Evolutionary conservation across 2,888 invertebrate genomes (phyloP), one percentile per base, ranked within the genome.

Genomic region (Bellardia bayeri): DNA sequence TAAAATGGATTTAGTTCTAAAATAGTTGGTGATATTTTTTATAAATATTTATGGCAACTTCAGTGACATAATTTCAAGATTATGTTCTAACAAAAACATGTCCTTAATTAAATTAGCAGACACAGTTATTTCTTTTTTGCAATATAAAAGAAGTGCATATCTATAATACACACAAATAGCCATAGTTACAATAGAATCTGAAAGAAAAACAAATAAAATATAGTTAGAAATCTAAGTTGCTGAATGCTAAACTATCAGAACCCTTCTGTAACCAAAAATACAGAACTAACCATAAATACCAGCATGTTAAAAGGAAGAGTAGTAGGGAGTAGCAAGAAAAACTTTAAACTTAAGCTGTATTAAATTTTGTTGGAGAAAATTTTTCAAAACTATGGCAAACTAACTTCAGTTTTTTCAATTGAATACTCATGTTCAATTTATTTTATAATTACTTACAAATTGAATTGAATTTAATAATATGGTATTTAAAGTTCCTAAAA

Each of bases 101-200:
- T 61, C 61, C 33, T 61, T 61, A 61, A 61, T 61, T 61, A 61
- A 61, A 61, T 61, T 61, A 61, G 33, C 33, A 61, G 8, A 61
- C 5, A 6, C 37, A 6, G 23, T 23, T 1, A 61, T 33, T 14
- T 37, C 14, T 14, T 37, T n/a, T 61, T 61, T 14, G 61, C 37
- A 61, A 37, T 6, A 5, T 8, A 61, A 61, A 33, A 30, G 3
- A 33, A 61, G 2, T 61, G 37, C 33, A n/a, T 14, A 61, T 14
- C 56, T 56, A 56, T 23, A 58, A 58, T 30, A 56, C 56, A 56
- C 3, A 56, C 16, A 7, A 4, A n/a, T 54, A 54, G 16, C 6
- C 16, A 54, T 54, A 54, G 6, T 1, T 37, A 5, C 54, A 58
- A 30, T 23, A 30, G 58, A 30, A 58, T 58, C 13, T 45, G 3